These are phyloP conservation scores for Drosophila nr. medialis DNA, from an alignment of 2,888 invertebrate genomes.

Conservation along the genomic window DNA sequence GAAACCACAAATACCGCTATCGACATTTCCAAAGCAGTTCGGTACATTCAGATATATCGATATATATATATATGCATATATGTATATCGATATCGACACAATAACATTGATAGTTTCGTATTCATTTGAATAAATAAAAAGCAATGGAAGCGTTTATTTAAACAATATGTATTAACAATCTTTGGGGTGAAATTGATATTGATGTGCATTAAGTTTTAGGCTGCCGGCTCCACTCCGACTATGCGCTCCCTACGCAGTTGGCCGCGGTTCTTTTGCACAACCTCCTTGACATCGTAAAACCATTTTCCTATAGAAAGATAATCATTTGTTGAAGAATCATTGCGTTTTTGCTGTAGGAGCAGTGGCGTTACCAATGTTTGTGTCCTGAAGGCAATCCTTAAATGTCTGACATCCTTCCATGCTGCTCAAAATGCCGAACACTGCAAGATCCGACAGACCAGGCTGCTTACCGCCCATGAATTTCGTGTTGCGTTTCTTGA, in stretches of 20 bases:
- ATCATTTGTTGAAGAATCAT: neutral
- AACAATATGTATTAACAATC: conserved; percentile 36
- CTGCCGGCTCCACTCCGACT: conserved; percentile 62
- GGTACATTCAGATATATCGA: neutral
- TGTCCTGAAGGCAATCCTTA: conserved; percentile 90
- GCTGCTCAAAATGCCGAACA: conserved; percentile 95
- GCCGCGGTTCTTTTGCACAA: conserved; percentile 81
- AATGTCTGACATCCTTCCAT: conserved; percentile 97
- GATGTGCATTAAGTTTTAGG: conserved; percentile 24
- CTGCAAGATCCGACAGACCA: conserved; percentile 95
- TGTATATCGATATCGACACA: neutral
- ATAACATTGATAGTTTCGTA: neutral
- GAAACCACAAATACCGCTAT: neutral
- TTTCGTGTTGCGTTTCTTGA: conserved; percentile 88
- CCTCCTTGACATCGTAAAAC: conserved; percentile 90
- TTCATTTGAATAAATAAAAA: conserved; percentile 9
- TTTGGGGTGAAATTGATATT: conserved; percentile 43
- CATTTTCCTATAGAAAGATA: conserved; percentile 84
- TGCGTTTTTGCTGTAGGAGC: neutral
- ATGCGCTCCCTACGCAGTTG: conserved; percentile 77
- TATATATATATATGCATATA: too few species aligned
- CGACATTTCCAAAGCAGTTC: conserved; percentile 6
- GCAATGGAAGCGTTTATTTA: conserved; percentile 38
- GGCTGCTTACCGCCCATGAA: conserved; percentile 96
- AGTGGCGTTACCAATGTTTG: conserved; percentile 87